Conservation (phyloP, 2,797 vertebrate species). For the Neoniphon sammara region DNA sequence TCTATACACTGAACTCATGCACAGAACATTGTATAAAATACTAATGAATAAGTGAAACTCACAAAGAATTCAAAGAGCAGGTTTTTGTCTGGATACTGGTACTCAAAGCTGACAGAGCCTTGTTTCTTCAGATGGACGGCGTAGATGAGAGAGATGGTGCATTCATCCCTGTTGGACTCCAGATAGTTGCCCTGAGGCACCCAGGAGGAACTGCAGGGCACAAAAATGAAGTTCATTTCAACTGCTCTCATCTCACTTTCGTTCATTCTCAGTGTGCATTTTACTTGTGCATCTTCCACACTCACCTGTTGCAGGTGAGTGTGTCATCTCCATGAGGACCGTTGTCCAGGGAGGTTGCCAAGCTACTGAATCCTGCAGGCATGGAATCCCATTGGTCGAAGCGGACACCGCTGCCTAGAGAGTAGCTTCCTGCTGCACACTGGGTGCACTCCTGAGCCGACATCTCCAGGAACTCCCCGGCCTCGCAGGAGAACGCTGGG, state of each 20-base stretch:
- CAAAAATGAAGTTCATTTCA: background rate
- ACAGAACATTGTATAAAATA: background rate
- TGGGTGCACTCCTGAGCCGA: constrained; percentile 93
- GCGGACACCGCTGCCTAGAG: constrained; percentile 94
- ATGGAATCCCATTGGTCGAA: constrained; percentile 97
- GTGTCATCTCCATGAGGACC: constrained; percentile 75
- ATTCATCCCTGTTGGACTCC: constrained; percentile 96
- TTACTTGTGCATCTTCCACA: background rate
- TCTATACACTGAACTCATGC: no score
- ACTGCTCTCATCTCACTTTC: background rate
- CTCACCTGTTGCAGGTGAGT: constrained; percentile 89
- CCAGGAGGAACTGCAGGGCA: constrained; percentile 90
- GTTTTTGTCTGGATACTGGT: constrained; percentile 97
- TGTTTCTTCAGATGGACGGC: constrained; percentile 96
- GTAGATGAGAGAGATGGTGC: constrained; percentile 95
- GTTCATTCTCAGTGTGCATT: background rate
- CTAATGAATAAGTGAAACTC: constrained; percentile 73
- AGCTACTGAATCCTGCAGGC: constrained; percentile 92
- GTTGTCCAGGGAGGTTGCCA: constrained; percentile 89
- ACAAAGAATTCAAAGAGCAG: constrained; percentile 99
- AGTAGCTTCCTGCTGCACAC: constrained; percentile 95
- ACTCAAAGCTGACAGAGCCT: constrained; percentile 94
- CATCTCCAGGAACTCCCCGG: constrained; percentile 97
- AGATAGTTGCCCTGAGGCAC: constrained; percentile 92
- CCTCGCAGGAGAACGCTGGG: constrained; percentile 93